Conservation (phyloP, 1,140 invertebrate species). For the Eufriesea mexicana region DNA sequence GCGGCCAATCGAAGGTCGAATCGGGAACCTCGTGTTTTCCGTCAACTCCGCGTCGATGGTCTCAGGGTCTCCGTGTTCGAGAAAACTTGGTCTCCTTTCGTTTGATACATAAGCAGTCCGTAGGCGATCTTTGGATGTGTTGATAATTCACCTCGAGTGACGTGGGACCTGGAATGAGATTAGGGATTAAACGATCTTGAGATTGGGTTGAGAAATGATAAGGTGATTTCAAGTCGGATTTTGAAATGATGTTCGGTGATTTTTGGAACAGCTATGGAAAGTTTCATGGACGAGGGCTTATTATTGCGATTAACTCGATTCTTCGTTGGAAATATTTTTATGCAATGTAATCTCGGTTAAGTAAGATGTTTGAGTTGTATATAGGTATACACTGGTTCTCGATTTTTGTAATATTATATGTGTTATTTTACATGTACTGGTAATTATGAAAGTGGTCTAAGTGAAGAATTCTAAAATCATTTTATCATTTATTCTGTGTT, state of each 20-base stretch:
- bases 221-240: neutral
- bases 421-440: too few relatives aligned
- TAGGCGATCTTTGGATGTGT: neutral
- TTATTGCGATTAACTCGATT: neutral
- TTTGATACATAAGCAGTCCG: too few relatives aligned
- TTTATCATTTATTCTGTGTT: too few relatives aligned
- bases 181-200: slow-evolving; percentile 7
- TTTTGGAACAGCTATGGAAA: neutral
- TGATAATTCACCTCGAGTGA: neutral
- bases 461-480: too few relatives aligned
- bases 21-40: slow-evolving; percentile 29
- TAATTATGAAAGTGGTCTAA: too few relatives aligned
- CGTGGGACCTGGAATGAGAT: neutral
- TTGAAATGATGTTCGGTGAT: neutral
- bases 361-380: too few relatives aligned
- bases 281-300: too few relatives aligned
- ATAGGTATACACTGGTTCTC: too few relatives aligned
- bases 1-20: slow-evolving; percentile 44
- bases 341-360: neutral
- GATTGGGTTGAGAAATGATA: neutral
- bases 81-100: neutral
- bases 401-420: too few relatives aligned
- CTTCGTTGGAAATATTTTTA: neutral
- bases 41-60: slow-evolving; percentile 17
- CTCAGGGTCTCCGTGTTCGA: neutral